Percentiles rank a stretch among this genome's conserved stretches.
Evolutionary conservation across 2,797 vertebrate genomes (phyloP).

Genomic region (Sebastes minor): DNA sequence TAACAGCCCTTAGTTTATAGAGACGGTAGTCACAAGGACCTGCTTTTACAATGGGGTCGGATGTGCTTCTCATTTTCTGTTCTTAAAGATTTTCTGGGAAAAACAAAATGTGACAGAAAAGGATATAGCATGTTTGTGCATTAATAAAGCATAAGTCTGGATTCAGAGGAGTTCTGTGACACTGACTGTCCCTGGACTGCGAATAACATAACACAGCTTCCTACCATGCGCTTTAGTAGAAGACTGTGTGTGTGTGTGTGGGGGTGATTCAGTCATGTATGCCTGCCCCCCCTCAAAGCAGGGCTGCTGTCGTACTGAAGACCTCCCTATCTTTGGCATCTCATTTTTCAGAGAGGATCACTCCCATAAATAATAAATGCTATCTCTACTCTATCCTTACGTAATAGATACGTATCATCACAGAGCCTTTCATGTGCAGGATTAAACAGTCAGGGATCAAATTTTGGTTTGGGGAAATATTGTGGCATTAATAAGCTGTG

Average conservation of each 20-base stretch:
- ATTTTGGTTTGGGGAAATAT: slow-evolving; percentile 45
- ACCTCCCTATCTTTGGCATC: slow-evolving; percentile 52
- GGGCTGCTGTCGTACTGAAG: slow-evolving; percentile 19
- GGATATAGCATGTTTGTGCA: background rate
- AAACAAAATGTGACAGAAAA: background rate
- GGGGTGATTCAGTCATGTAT: background rate
- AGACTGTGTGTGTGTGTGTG: slow-evolving; percentile 2
- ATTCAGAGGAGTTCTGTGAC: slow-evolving; percentile 18
- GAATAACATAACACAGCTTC: background rate
- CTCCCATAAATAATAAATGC: slow-evolving; percentile 73
- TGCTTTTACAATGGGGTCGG: background rate
- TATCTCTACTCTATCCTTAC: slow-evolving; percentile 62
- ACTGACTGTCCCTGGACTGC: background rate
- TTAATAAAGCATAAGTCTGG: slow-evolving; percentile 7
- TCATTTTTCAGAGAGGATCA: slow-evolving; percentile 64
- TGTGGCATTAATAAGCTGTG: slow-evolving; percentile 33
- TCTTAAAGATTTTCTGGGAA: background rate
- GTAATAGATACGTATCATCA: slow-evolving; percentile 63
- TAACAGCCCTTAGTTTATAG: background rate
- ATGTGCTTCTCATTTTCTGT: background rate
- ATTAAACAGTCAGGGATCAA: slow-evolving; percentile 59
- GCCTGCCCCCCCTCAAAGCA: background rate
- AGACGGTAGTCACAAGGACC: background rate
- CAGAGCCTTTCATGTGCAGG: slow-evolving; percentile 55
- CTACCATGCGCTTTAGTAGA: background rate